Evolutionary conservation across 1,140 invertebrate genomes (phyloP).

Genomic region (Colletes latitarsis): DNA sequence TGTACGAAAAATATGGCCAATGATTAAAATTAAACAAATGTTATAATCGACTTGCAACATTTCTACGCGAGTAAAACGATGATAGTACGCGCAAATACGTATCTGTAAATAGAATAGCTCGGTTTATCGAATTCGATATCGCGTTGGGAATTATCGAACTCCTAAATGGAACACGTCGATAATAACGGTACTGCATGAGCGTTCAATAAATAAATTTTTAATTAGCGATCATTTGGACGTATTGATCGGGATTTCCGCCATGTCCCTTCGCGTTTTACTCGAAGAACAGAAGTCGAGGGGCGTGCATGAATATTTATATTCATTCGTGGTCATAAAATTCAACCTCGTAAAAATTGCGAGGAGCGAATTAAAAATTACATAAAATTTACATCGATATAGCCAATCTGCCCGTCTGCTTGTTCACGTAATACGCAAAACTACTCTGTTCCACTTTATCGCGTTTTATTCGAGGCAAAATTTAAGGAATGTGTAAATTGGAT

Average conservation of each 20-base stretch:
- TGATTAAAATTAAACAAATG: too few relatives aligned
- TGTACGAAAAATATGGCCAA: too few relatives aligned
- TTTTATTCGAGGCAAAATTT: too few relatives aligned
- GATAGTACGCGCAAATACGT: not conserved
- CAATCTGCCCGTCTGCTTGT: not conserved
- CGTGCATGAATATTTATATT: constrained; percentile 13
- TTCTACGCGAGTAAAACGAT: not conserved
- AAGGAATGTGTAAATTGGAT: too few relatives aligned
- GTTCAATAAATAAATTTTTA: constrained; percentile 15
- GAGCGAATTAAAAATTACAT: constrained; percentile 11
- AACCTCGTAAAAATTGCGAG: constrained; percentile 6
- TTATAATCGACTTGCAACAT: not conserved
- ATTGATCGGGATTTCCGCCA: not conserved
- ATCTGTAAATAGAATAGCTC: not conserved
- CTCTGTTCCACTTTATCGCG: too few relatives aligned
- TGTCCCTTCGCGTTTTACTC: not conserved
- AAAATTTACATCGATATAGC: constrained; percentile 12
- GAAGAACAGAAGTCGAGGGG: constrained; percentile 1
- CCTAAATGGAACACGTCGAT: not conserved
- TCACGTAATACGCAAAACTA: too few relatives aligned
- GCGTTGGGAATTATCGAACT: not conserved
- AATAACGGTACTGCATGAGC: constrained; percentile 1
- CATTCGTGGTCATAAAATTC: not conserved
- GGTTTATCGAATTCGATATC: constrained; percentile 13
- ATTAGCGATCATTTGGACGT: constrained; percentile 2